phyloP scores from a whole-genome alignment of 2,888 invertebrate species.

The Ariolimax columbianus region DNA sequence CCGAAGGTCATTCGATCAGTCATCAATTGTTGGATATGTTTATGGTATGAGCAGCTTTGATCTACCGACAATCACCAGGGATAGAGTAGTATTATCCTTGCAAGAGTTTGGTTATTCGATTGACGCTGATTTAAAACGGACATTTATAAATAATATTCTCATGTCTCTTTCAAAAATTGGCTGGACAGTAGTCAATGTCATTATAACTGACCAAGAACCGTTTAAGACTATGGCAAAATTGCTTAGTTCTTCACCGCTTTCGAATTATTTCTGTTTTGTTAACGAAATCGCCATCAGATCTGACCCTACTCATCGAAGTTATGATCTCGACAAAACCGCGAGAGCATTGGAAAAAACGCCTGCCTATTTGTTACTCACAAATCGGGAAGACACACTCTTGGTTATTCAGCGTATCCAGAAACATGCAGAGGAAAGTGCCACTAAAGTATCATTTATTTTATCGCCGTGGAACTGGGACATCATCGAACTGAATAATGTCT shows the following conservation, averaged over 20 bases:
- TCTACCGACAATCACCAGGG: not conserved
- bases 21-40: constrained; percentile 16
- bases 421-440: not conserved
- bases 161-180: constrained; percentile 1
- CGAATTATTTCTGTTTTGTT: constrained; percentile 16
- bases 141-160: constrained; percentile 24
- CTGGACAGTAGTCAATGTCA: constrained; percentile 39
- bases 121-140: not conserved
- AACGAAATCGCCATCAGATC: constrained; percentile 4
- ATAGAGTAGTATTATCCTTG: not conserved
- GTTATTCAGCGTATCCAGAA: not conserved
- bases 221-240: not conserved
- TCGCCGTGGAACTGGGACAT: constrained; percentile 4
- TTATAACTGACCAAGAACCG: constrained; percentile 22
- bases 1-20: not conserved
- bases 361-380: constrained; percentile 26
- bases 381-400: not conserved
- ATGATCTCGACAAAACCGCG: not conserved
- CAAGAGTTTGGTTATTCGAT: constrained; percentile 25
- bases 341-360: not conserved
- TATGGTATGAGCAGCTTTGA: constrained; percentile 35
- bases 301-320: not conserved
- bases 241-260: not conserved
- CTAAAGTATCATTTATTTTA: constrained; percentile 8
- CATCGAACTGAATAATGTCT: not conserved